Evolutionary conservation across 37 sponge, comb jelly and placozoan species (phyloP).

Genomic region (Dysidea cf. avara): DNA sequence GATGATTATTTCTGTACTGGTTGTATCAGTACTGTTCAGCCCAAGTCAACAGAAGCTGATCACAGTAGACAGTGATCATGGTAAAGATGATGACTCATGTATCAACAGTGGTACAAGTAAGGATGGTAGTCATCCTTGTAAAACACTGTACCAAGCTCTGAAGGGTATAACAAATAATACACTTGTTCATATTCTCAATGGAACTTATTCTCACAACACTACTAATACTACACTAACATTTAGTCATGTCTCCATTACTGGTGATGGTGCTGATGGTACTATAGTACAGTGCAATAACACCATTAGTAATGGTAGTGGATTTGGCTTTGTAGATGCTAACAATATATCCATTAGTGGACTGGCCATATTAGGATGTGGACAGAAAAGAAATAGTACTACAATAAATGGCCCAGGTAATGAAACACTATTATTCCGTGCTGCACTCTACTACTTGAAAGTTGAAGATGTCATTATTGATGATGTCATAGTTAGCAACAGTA

Average conservation of each 20-base stretch:
- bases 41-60: too few relatives aligned
- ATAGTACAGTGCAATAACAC: slow-evolving; percentile 1
- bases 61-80: too few relatives aligned
- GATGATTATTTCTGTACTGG: too few relatives aligned
- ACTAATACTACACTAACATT: not conserved
- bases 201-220: not conserved
- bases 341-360: slow-evolving; percentile 1
- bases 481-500: not conserved
- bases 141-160: slow-evolving; percentile 12
- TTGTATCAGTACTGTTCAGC: too few relatives aligned
- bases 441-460: slow-evolving; percentile 1
- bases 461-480: not conserved
- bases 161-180: slow-evolving; percentile 4
- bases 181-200: not conserved
- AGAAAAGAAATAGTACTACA: slow-evolving; percentile 4
- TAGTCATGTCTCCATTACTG: slow-evolving; percentile 3
- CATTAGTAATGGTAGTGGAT: not conserved
- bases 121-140: slow-evolving; percentile 5
- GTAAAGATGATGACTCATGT: too few relatives aligned
- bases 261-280: not conserved
- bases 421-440: not conserved
- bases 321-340: slow-evolving; percentile 1
- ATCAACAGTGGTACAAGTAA: too few relatives aligned
- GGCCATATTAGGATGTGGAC: not conserved
- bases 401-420: not conserved